Conservation (phyloP, 92 coral and sea anemone species). For the Bergia puertoricense region DNA sequence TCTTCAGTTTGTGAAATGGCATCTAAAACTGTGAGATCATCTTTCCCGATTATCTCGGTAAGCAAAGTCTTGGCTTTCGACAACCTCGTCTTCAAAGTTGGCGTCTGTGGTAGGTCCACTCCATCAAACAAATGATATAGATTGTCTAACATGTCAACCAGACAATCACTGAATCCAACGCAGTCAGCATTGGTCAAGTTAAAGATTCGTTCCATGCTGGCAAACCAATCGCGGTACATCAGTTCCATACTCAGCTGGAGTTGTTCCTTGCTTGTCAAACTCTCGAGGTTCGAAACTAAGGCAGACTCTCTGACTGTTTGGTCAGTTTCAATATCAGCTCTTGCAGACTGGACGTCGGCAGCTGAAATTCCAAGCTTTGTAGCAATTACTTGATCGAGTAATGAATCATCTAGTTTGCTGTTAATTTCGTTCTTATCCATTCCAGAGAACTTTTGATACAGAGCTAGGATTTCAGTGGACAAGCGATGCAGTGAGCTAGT, state of each 20-base stretch:
- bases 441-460: slow-evolving; percentile 14
- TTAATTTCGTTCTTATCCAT: neutral
- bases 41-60: slow-evolving; percentile 37
- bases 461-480: slow-evolving; percentile 43
- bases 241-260: slow-evolving; percentile 52
- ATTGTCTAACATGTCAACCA: slow-evolving; percentile 55
- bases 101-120: slow-evolving; percentile 57
- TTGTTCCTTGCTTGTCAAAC: slow-evolving; percentile 37
- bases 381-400: slow-evolving; percentile 43
- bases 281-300: slow-evolving; percentile 34
- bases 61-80: slow-evolving; percentile 38
- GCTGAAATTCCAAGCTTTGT: slow-evolving; percentile 47
- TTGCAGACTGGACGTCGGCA: slow-evolving; percentile 41
- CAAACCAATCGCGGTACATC: slow-evolving; percentile 65
- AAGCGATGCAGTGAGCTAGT: slow-evolving; percentile 51
- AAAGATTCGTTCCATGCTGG: slow-evolving; percentile 73
- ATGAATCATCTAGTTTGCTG: slow-evolving; percentile 20
- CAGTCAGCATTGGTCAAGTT: slow-evolving; percentile 58
- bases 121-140: slow-evolving; percentile 63
- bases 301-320: slow-evolving; percentile 43
- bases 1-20: slow-evolving; percentile 53
- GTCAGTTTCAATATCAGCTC: slow-evolving; percentile 29
- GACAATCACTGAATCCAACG: slow-evolving; percentile 72
- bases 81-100: slow-evolving; percentile 23
- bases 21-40: slow-evolving; percentile 45